Evolutionary conservation across 1,140 invertebrate genomes (phyloP).

Genomic region (Musca vetustissima): DNA sequence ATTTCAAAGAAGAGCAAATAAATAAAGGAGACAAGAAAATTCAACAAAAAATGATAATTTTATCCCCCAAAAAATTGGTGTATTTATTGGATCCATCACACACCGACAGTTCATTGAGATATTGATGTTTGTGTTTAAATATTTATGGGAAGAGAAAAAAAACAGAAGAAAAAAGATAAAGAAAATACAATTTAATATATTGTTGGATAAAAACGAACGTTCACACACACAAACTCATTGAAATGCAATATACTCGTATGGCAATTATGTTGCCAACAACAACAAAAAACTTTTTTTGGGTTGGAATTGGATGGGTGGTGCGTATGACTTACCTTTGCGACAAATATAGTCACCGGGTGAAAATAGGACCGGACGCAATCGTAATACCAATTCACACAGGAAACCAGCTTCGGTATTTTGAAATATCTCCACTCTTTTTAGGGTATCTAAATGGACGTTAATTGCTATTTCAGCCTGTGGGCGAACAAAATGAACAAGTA

Average conservation of each 20-base stretch:
- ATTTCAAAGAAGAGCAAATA: too few relatives aligned
- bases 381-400: constrained; percentile 93
- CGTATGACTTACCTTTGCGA: constrained; percentile 86
- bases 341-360: constrained; percentile 98
- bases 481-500: constrained; percentile 3
- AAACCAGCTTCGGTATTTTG: constrained; percentile 99
- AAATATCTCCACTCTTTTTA: constrained; percentile 98
- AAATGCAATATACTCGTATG: not conserved
- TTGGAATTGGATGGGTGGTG: not conserved
- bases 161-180: not conserved
- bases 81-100: too few relatives aligned
- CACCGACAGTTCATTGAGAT: too few relatives aligned
- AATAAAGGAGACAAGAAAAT: too few relatives aligned
- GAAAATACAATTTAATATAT: constrained; percentile 3
- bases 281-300: too few relatives aligned
- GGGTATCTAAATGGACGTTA: constrained; percentile 96
- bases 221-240: not conserved
- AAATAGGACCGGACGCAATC: constrained; percentile 92
- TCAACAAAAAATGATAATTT: too few relatives aligned
- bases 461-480: constrained; percentile 91
- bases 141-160: not conserved
- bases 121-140: too few relatives aligned
- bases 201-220: not conserved
- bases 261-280: too few relatives aligned
- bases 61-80: too few relatives aligned